Percentiles rank a stretch among this genome's conserved stretches.
These are phyloP conservation scores for Synergus gifuensis DNA, from an alignment of 2,888 invertebrate genomes.

Conservation along the genomic window DNA sequence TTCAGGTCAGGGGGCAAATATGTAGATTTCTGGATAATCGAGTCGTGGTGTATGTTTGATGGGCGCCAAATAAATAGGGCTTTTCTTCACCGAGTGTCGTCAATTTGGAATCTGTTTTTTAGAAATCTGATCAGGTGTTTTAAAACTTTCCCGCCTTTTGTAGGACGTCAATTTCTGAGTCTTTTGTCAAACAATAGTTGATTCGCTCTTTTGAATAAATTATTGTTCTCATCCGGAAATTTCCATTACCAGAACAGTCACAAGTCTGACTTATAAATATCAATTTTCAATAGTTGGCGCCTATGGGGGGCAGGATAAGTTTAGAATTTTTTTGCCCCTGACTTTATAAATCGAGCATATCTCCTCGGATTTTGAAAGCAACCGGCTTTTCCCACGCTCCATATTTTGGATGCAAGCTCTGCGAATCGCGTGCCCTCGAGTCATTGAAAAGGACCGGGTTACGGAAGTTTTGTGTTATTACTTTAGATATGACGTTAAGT, in stretches of 20 bases:
- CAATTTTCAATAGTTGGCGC: background rate
- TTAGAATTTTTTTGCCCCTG: background rate
- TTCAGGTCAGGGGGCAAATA: background rate
- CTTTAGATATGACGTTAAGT: slow-evolving; percentile 18
- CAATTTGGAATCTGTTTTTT: background rate
- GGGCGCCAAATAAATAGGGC: background rate
- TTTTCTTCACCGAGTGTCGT: background rate
- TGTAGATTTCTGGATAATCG: background rate
- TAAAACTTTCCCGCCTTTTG: background rate
- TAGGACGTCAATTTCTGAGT: background rate
- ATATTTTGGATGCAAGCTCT: background rate
- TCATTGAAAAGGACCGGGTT: slow-evolving; percentile 24
- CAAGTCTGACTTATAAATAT: background rate
- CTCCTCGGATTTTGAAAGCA: background rate
- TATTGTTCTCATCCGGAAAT: background rate
- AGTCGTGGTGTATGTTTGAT: background rate
- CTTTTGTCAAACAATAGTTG: background rate
- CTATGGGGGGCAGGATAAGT: background rate
- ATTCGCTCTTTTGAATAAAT: background rate
- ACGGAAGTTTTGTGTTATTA: slow-evolving; percentile 21
- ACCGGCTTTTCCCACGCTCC: background rate
- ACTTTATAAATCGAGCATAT: background rate
- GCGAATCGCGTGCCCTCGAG: slow-evolving; percentile 19
- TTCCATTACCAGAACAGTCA: background rate
- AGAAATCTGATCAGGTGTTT: background rate